These are phyloP conservation scores for Peromyscus melanophrys DNA, from an alignment of 2,797 vertebrate genomes.

Conservation along the genomic window DNA sequence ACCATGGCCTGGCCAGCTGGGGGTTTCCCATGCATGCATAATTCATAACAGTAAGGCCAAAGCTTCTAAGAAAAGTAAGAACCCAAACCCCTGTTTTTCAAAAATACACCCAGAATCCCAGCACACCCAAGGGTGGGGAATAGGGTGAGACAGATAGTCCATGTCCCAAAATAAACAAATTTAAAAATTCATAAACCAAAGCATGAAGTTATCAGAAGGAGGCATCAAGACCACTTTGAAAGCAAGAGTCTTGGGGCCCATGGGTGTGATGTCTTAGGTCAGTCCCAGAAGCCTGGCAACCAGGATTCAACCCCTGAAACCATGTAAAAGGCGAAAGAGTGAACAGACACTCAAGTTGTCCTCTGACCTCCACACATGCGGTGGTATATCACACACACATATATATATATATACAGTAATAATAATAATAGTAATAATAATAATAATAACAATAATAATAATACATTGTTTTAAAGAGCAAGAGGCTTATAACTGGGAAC, in stretches of 20 bases:
- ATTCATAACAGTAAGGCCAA: no score
- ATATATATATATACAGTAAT: neutral
- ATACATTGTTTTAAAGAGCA: neutral
- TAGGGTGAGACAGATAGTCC: neutral
- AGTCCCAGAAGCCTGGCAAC: neutral
- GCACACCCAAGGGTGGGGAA: neutral
- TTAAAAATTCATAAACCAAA: constrained; percentile 9
- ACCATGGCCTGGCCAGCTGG: no score
- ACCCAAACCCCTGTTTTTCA: neutral
- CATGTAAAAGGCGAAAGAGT: neutral
- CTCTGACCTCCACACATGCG: neutral
- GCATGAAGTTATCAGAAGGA: neutral
- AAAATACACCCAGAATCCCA: neutral
- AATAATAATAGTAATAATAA: no score
- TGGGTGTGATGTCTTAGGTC: neutral
- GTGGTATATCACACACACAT: no score
- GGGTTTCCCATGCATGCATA: no score
- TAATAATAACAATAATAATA: neutral
- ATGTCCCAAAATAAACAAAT: neutral
- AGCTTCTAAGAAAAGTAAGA: neutral
- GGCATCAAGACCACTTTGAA: neutral
- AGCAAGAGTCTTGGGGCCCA: neutral
- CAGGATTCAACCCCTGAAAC: neutral
- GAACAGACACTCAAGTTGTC: neutral
- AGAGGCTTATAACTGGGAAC: neutral